Percentiles rank a stretch among this genome's conserved stretches.
Evolutionary conservation across 2,113 vertebrate genomes (phyloP).

Genomic region (Neodontobutis hainanensis): DNA sequence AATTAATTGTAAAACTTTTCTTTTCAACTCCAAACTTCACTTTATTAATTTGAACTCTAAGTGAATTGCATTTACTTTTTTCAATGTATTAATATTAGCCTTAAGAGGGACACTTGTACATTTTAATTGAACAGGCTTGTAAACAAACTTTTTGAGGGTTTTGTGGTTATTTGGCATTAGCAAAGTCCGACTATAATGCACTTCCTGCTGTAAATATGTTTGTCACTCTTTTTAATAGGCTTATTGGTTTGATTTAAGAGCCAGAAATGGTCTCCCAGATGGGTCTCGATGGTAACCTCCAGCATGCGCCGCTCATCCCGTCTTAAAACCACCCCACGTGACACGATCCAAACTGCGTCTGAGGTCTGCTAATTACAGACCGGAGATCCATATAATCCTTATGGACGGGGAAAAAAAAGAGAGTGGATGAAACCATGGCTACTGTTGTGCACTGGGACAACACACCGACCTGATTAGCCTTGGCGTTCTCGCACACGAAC

Average conservation of each 20-base stretch:
- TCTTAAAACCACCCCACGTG: conserved; percentile 16
- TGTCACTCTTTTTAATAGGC: background rate
- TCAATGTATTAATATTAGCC: too few species aligned
- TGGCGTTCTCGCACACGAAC: conserved; percentile 94
- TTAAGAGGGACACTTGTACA: too few species aligned
- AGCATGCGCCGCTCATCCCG: background rate
- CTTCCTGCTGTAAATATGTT: too few species aligned
- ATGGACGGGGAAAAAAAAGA: background rate
- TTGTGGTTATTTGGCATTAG: too few species aligned
- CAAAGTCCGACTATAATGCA: too few species aligned
- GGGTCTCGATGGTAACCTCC: background rate
- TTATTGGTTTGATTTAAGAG: background rate
- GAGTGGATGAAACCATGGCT: conserved; percentile 33
- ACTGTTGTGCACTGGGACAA: background rate
- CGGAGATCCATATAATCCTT: conserved; percentile 12
- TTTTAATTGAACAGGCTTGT: too few species aligned
- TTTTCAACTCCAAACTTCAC: too few species aligned
- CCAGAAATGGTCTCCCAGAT: too few species aligned
- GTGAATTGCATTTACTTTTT: too few species aligned
- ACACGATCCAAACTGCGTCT: conserved; percentile 10
- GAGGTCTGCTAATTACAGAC: conserved; percentile 32
- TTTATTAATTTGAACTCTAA: too few species aligned
- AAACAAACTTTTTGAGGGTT: too few species aligned
- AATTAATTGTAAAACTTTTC: too few species aligned
- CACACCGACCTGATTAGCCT: conserved; percentile 87